Conservation (phyloP, 1,140 invertebrate genomes). For the Polypedilum pembai region DNA sequence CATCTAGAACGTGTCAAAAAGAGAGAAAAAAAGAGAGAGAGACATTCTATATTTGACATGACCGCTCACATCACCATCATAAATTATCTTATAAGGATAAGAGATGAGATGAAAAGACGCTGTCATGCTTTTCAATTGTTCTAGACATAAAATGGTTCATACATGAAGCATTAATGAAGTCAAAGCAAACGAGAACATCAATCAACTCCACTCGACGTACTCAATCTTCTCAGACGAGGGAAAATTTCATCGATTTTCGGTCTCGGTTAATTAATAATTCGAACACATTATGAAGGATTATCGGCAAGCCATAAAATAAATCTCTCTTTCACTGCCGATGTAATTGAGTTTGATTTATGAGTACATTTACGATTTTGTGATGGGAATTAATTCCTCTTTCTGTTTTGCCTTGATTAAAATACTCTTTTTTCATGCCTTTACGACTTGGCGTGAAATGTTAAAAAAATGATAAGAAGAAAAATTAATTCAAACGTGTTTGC, state of each 20-base stretch:
- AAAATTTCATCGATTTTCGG: neutral
- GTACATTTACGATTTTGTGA: too few relatives aligned
- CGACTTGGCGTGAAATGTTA: too few relatives aligned
- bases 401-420: too few relatives aligned
- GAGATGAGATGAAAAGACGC: neutral
- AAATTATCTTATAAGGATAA: neutral
- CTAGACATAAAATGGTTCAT: neutral
- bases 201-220: neutral
- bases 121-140: constrained; percentile 18
- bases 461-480: too few relatives aligned
- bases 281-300: constrained; percentile 18
- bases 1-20: too few relatives aligned
- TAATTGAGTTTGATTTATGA: too few relatives aligned
- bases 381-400: too few relatives aligned
- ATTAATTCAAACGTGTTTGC: too few relatives aligned
- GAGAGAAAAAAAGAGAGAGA: too few relatives aligned
- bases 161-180: neutral
- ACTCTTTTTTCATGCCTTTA: too few relatives aligned
- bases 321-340: neutral
- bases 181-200: neutral
- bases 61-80: neutral
- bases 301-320: neutral
- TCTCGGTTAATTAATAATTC: constrained; percentile 18
- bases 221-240: too few relatives aligned
- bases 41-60: neutral